A percentile compares a stretch with the other conserved stretches of the same genome.
These are phyloP conservation scores for Osmerus mordax DNA, from an alignment of 2,113 vertebrate species.

Conservation along the genomic window DNA sequence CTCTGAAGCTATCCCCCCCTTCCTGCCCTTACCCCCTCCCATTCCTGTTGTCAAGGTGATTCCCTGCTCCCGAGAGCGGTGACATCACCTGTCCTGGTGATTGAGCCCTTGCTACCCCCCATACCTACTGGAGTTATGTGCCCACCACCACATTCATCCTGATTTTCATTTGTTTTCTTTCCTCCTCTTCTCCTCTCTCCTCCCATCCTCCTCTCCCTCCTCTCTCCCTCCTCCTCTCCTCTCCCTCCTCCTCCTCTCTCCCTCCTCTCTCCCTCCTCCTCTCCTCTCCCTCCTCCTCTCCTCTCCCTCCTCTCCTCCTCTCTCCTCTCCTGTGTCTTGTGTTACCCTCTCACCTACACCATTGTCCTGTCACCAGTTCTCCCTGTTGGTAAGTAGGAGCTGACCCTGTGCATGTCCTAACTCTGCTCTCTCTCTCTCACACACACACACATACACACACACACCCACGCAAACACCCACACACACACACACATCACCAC, in stretches of 20 bases:
- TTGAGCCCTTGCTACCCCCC: conserved; percentile 34
- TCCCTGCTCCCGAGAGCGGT: conserved; percentile 17
- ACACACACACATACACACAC: conserved; percentile 47
- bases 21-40: neutral
- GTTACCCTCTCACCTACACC: conserved; percentile 80
- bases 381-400: conserved; percentile 96
- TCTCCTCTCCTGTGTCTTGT: conserved; percentile 72
- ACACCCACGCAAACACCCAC: conserved; percentile 2
- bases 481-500: conserved; percentile 38
- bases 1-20: too few species aligned
- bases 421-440: conserved; percentile 47
- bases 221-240: conserved; percentile 62
- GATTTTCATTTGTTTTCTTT: conserved; percentile 81
- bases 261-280: conserved; percentile 64
- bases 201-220: conserved; percentile 67
- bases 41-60: neutral
- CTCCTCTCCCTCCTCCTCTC: conserved; percentile 59
- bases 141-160: conserved; percentile 87
- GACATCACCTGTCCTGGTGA: conserved; percentile 50
- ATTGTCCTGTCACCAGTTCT: conserved; percentile 94
- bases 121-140: conserved; percentile 48
- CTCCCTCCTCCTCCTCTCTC: conserved; percentile 75
- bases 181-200: conserved; percentile 45
- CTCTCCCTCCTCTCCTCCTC: conserved; percentile 73
- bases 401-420: conserved; percentile 80